Evolutionary conservation across 2,888 invertebrate genomes (phyloP).

Genomic region (Eupsilia transversa): DNA sequence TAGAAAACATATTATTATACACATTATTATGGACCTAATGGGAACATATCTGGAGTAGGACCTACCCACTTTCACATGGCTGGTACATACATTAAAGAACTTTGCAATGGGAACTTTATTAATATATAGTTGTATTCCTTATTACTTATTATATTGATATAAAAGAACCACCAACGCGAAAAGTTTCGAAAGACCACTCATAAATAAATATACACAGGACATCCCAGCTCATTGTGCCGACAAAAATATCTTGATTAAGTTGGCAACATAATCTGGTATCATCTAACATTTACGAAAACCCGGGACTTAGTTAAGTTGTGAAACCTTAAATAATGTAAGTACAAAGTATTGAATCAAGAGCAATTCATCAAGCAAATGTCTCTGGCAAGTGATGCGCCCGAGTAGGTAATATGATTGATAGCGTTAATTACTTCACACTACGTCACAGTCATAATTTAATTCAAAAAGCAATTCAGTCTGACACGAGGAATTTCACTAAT

Average conservation of each 20-base stretch:
- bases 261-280: background rate
- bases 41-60: background rate
- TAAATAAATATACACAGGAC: background rate
- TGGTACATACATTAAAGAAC: background rate
- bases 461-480: slow-evolving; percentile 37
- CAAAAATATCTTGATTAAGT: slow-evolving; percentile 7
- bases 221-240: background rate
- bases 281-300: slow-evolving; percentile 21
- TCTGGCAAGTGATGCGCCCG: slow-evolving; percentile 72
- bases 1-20: background rate
- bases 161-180: background rate
- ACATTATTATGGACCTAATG: too few relatives aligned
- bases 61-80: slow-evolving; percentile 5
- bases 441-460: slow-evolving; percentile 43
- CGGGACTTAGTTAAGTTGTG: slow-evolving; percentile 26
- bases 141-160: slow-evolving; percentile 14
- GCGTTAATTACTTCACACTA: slow-evolving; percentile 70
- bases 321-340: slow-evolving; percentile 28
- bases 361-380: slow-evolving; percentile 75
- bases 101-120: background rate
- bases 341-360: slow-evolving; percentile 56
- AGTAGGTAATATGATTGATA: slow-evolving; percentile 75
- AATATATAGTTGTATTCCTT: slow-evolving; percentile 6
- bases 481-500: slow-evolving; percentile 26
- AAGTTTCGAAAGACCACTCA: background rate